These are phyloP conservation scores for Aplochiton taeniatus DNA, from an alignment of 2,797 vertebrate species.

Conservation along the genomic window DNA sequence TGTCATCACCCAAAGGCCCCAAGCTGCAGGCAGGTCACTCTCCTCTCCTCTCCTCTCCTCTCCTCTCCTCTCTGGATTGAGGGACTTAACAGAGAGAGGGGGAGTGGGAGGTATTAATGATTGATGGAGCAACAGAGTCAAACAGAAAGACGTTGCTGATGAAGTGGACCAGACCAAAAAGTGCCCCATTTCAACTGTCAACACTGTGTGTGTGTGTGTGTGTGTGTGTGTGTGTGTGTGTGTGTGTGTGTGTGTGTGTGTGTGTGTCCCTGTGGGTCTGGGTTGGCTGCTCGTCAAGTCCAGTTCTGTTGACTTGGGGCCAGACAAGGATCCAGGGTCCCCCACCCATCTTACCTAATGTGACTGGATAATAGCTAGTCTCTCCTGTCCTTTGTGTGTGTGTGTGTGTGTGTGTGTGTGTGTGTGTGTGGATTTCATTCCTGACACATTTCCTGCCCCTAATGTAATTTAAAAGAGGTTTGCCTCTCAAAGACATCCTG, in stretches of 20 bases:
- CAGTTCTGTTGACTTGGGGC: constrained; percentile 4
- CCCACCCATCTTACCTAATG: constrained; percentile 27
- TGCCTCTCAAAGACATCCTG: not conserved
- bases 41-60: not conserved
- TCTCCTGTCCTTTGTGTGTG: too few relatives aligned
- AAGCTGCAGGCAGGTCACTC: not conserved
- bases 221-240: constrained; percentile 13
- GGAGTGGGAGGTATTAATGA: too few relatives aligned
- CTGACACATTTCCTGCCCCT: constrained; percentile 4
- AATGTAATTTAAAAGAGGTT: constrained; percentile 7
- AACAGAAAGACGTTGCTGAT: too few relatives aligned
- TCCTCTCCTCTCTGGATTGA: not conserved
- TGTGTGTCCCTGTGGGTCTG: not conserved
- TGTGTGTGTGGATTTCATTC: constrained; percentile 15
- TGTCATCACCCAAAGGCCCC: too few relatives aligned
- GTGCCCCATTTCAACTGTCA: too few relatives aligned
- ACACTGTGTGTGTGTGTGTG: too few relatives aligned
- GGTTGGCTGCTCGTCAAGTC: not conserved
- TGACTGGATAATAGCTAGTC: too few relatives aligned
- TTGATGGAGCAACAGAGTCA: too few relatives aligned
- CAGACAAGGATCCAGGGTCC: constrained; percentile 1
- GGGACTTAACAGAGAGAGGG: too few relatives aligned
- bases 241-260: too few relatives aligned
- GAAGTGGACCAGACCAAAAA: not conserved
- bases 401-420: constrained; percentile 10